Percentiles rank a stretch among this genome's conserved stretches.
phyloP scores from a whole-genome alignment of 2,797 vertebrate genomes.

The Valencia hispanica region DNA sequence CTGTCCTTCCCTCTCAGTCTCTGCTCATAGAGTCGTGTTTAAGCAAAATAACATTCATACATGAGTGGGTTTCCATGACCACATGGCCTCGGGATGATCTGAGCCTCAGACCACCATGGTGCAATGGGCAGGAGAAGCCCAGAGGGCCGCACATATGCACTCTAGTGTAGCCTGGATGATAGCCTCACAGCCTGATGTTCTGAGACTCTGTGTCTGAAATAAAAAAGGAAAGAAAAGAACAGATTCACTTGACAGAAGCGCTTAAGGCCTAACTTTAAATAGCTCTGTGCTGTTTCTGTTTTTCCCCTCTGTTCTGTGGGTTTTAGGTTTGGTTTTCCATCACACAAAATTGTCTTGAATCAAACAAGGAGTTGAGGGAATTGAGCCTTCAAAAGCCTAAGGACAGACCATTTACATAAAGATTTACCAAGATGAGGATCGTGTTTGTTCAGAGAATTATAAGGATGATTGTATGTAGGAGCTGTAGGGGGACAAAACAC shows the following conservation, averaged over 20 bases:
- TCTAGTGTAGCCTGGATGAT: conserved; percentile 57
- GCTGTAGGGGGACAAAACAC: conserved; percentile 10
- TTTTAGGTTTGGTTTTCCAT: conserved; percentile 41
- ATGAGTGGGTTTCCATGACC: conserved; percentile 78
- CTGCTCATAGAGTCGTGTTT: conserved; percentile 73
- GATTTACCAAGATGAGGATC: conserved; percentile 44
- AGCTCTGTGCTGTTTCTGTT: conserved; percentile 49
- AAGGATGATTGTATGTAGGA: conserved; percentile 48
- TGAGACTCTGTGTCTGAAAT: conserved; percentile 55
- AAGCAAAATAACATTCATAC: conserved; percentile 81
- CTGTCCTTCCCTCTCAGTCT: conserved; percentile 59
- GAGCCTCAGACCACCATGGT: conserved; percentile 68
- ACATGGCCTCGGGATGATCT: conserved; percentile 69
- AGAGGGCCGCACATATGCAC: conserved; percentile 74
- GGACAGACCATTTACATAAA: conserved; percentile 60
- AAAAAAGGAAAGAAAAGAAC: conserved; percentile 24
- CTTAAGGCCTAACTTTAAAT: conserved; percentile 73
- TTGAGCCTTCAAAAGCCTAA: conserved; percentile 33
- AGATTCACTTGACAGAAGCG: conserved; percentile 69
- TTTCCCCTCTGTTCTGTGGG: conserved; percentile 43
- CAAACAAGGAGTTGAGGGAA: conserved; percentile 34
- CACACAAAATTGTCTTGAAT: conserved; percentile 34
- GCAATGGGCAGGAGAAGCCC: conserved; percentile 71
- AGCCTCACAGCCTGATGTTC: conserved; percentile 54
- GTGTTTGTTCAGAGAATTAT: conserved; percentile 61